Conservation (phyloP, 2,113 vertebrate genomes). For the Sinosuthora webbiana region DNA sequence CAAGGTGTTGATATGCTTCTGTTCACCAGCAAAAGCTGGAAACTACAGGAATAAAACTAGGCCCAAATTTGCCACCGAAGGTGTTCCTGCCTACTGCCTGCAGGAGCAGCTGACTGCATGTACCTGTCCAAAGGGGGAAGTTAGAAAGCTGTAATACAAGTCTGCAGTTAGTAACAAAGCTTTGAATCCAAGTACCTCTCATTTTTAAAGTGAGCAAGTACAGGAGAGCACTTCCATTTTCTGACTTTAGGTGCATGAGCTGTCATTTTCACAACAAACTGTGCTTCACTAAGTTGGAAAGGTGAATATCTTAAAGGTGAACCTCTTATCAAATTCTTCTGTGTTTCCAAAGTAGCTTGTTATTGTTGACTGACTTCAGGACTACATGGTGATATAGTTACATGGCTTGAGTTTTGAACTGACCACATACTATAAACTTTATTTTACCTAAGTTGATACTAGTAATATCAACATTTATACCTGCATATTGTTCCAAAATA, state of each 20-base stretch:
- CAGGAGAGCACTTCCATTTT: neutral
- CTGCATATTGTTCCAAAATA: neutral
- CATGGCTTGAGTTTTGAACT: neutral
- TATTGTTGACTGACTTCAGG: neutral
- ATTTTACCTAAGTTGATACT: neutral
- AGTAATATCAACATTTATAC: neutral
- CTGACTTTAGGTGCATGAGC: neutral
- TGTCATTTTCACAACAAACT: neutral
- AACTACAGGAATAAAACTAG: neutral
- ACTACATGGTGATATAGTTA: neutral
- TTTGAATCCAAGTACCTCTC: neutral
- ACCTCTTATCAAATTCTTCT: neutral
- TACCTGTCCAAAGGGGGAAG: neutral
- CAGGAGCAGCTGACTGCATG: neutral
- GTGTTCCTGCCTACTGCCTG: neutral
- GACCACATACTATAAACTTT: neutral
- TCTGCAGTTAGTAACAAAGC: neutral
- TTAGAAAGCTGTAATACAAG: neutral
- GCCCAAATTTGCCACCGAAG: neutral
- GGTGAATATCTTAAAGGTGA: neutral
- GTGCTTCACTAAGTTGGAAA: neutral
- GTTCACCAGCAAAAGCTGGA: neutral
- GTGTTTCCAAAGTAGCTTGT: neutral
- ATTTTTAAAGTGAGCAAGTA: neutral
- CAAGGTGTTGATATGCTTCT: neutral